phyloP scores from a whole-genome alignment of 2,113 vertebrate genomes.

The Saimiri boliviensis region DNA sequence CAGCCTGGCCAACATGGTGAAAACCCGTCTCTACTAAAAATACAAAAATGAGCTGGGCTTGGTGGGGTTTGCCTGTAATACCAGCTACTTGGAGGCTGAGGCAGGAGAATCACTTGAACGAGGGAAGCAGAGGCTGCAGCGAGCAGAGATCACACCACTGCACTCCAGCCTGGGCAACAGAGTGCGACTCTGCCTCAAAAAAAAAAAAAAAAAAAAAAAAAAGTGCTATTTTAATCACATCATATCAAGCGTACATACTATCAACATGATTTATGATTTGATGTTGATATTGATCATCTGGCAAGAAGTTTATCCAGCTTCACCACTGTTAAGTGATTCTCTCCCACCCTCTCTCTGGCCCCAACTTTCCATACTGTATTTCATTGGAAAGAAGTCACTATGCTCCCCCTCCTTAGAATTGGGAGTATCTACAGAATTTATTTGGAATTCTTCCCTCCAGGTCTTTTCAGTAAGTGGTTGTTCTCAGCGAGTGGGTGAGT shows the following conservation, averaged over 20 bases:
- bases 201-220: no score
- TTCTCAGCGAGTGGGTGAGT: background rate
- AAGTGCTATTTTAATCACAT: slow-evolving; percentile 17
- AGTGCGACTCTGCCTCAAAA: no score
- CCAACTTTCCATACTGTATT: background rate
- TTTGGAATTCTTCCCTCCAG: slow-evolving; percentile 24
- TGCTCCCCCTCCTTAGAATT: background rate
- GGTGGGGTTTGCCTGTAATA: no score
- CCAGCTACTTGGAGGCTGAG: no score
- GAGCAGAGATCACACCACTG: no score
- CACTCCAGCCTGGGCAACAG: no score
- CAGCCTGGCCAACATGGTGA: no score
- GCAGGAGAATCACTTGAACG: no score
- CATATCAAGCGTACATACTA: background rate
- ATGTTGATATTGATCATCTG: background rate
- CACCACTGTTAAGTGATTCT: background rate
- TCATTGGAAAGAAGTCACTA: background rate
- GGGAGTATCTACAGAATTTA: background rate
- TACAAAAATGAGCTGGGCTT: no score
- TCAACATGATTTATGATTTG: background rate
- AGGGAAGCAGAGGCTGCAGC: no score
- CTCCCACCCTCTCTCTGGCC: background rate
- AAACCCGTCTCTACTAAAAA: no score
- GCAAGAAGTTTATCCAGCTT: background rate
- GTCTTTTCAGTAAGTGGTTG: background rate